Base-by-base conservation (phyloP, 2,888 invertebrate species). In the Myathropa florea region DNA sequence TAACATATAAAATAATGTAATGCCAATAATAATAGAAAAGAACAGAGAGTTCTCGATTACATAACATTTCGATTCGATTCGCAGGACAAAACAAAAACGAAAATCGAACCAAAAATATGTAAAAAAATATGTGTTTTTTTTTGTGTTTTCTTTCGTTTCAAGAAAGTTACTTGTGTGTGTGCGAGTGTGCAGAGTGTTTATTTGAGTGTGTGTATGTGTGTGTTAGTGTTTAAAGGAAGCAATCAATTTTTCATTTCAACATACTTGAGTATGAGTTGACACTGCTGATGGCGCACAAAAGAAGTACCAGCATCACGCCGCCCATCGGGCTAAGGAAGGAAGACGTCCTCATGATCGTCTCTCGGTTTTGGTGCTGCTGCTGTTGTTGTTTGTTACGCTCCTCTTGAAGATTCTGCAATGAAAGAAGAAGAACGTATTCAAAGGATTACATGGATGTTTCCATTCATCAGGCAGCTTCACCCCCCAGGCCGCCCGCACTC, bases 181-280 rank as follows among this genome's bases (percentile, higher is more conserved):
- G 55, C 21, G 78, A n/a, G 53, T 23, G 61, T 57, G 59, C 1
- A 55, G 30, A 21, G 12, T 36, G 4, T 26, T 14, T 30, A 67
- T 10, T 18, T 75, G 14, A 60, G 68, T 85, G 39, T 82, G 67
- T 55, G 10, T 18, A 0, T 6, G 46, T 21, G 46, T 18, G 46
- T 46, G 46, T 46, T 46, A 55, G 64, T 46, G 53, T 23, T 46
- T 36, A 46, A 77, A 9, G 55, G 63, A 63, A 67, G 61, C 70
- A 83, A 79, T 79, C 83, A 83, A 83, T 86, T 79, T 85, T 83
- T 83, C 86, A 71, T 86, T 85, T 78, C 73, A 90, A 92, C 92
- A 90, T 92, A 92, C 92, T 92, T 89, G 92, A 92, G 88, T 92
- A 92, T 63, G 91, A 92, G 80, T 91, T 91, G 89, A 91, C 92